Evolutionary conservation across 2,888 invertebrate genomes (phyloP).

Genomic region (Heterodera filipjevi): DNA sequence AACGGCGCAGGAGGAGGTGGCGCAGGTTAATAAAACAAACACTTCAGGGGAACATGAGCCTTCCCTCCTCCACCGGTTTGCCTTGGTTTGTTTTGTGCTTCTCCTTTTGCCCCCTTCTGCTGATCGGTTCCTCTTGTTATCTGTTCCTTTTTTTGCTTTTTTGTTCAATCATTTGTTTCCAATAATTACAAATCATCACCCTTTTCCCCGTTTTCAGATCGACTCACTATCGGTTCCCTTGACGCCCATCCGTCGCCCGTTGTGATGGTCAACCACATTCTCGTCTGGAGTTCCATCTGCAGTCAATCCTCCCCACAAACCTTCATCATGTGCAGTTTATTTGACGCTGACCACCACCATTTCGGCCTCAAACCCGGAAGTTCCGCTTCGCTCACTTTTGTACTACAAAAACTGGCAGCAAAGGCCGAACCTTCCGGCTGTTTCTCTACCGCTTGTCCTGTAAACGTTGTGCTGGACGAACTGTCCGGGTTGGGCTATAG

Average conservation of each 20-base stretch:
- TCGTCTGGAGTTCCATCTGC: conserved; percentile 5
- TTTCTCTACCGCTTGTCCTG: background rate
- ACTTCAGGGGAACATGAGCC: too few species aligned
- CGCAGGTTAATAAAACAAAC: background rate
- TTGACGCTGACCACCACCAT: background rate
- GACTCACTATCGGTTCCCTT: background rate
- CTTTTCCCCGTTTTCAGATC: background rate
- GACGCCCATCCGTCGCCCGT: background rate
- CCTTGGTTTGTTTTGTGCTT: too few species aligned
- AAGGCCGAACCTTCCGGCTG: background rate
- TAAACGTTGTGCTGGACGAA: conserved; percentile 1
- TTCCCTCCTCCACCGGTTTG: too few species aligned
- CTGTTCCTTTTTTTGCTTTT: too few species aligned
- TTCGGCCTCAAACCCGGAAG: background rate
- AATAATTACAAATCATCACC: too few species aligned
- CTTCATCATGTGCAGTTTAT: background rate
- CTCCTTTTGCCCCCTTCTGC: too few species aligned
- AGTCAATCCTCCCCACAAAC: background rate
- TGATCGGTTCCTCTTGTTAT: too few species aligned
- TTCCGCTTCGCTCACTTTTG: background rate
- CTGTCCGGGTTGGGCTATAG: conserved; percentile 1
- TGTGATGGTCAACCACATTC: background rate
- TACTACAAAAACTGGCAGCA: background rate
- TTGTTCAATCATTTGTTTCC: too few species aligned
- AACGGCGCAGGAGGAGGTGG: background rate